Percentiles rank a stretch among this genome's conserved stretches.
Evolutionary conservation across 2,888 invertebrate genomes (phyloP).

Genomic region (Craniophora ligustri): DNA sequence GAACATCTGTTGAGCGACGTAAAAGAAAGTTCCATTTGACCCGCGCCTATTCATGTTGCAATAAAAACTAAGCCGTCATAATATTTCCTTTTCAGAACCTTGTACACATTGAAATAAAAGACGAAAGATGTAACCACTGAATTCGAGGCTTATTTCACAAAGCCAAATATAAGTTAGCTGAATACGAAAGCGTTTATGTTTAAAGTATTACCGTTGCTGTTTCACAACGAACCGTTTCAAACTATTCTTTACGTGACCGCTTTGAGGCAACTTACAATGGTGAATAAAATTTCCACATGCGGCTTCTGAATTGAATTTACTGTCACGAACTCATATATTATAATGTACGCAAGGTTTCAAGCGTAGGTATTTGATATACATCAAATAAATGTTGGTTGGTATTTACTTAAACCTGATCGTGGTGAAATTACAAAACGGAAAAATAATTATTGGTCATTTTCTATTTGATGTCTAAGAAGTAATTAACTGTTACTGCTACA

Average conservation of each 20-base stretch:
- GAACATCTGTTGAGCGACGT: constrained; percentile 67
- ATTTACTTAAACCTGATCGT: no score
- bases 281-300: constrained; percentile 20
- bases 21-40: constrained; percentile 63
- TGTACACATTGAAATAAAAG: constrained; percentile 65
- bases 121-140: constrained; percentile 60
- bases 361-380: no score
- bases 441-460: no score
- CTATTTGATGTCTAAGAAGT: no score
- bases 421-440: no score
- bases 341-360: not conserved
- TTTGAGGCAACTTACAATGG: constrained; percentile 32
- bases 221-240: constrained; percentile 28
- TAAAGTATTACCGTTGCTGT: constrained; percentile 28
- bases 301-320: constrained; percentile 12
- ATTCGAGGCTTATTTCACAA: constrained; percentile 46
- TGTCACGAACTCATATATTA: not conserved
- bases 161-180: constrained; percentile 26
- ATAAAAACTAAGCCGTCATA: constrained; percentile 68
- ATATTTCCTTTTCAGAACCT: constrained; percentile 61
- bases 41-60: constrained; percentile 65
- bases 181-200: constrained; percentile 41
- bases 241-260: constrained; percentile 40
- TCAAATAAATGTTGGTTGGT: no score
- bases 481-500: no score